phyloP scores from a whole-genome alignment of 1,140 invertebrate genomes.

The Drosophila nebulosa region DNA sequence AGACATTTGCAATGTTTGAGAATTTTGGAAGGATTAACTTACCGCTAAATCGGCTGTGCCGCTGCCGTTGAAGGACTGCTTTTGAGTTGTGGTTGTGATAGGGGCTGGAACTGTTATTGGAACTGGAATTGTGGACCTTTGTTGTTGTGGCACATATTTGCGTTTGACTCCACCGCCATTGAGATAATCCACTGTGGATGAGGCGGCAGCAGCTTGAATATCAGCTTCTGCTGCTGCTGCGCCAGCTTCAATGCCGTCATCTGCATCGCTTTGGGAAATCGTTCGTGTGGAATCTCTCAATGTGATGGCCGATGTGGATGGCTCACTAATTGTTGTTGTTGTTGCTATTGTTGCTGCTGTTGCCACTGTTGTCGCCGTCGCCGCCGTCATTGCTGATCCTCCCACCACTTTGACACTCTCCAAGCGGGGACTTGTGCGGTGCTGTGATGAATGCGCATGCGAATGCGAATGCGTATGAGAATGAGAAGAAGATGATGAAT shows the following conservation, averaged over 20 bases:
- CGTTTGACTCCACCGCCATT: slow-evolving; percentile 49
- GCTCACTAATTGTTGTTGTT: slow-evolving; percentile 9
- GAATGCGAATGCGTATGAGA: background rate
- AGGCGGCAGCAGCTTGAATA: slow-evolving; percentile 21
- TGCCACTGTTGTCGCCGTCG: slow-evolving; percentile 7
- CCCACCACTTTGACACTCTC: slow-evolving; percentile 5
- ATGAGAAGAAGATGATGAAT: background rate
- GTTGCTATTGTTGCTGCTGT: slow-evolving; percentile 20
- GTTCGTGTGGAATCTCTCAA: slow-evolving; percentile 70
- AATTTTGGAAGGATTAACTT: slow-evolving; percentile 27
- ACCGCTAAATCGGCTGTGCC: slow-evolving; percentile 66
- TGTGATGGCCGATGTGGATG: slow-evolving; percentile 46
- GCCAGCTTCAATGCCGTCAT: slow-evolving; percentile 50
- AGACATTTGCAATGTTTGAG: slow-evolving; percentile 5
- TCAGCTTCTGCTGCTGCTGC: slow-evolving; percentile 52
- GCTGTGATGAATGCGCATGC: too few species aligned
- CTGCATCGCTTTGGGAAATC: slow-evolving; percentile 69
- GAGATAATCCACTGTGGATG: slow-evolving; percentile 49
- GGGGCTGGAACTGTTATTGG: slow-evolving; percentile 13
- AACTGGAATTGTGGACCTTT: slow-evolving; percentile 4
- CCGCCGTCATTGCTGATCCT: slow-evolving; percentile 4
- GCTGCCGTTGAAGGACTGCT: slow-evolving; percentile 40
- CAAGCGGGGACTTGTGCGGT: slow-evolving; percentile 32
- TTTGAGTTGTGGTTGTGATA: slow-evolving; percentile 14
- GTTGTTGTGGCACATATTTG: slow-evolving; percentile 45